phyloP scores from a whole-genome alignment of 2,888 invertebrate species.

The Tinea semifulvella region DNA sequence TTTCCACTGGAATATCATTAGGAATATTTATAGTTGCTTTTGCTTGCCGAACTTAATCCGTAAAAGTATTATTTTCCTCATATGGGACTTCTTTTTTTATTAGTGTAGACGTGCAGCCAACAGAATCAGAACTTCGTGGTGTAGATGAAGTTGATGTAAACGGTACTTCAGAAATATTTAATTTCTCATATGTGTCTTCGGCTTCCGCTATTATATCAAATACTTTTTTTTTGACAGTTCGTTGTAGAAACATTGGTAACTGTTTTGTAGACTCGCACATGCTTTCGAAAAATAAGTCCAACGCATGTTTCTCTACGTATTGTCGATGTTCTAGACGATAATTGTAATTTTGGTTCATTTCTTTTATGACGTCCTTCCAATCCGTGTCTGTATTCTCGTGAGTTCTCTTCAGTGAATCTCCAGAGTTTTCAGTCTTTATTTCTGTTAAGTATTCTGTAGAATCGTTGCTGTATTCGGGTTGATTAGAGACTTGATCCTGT shows the following conservation, averaged over 20 bases:
- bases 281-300: conserved; percentile 25
- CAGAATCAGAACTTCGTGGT: not conserved
- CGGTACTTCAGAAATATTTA: conserved; percentile 16
- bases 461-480: conserved; percentile 20
- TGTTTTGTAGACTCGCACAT: conserved; percentile 26
- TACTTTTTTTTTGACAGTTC: conserved; percentile 26
- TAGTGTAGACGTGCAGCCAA: not conserved
- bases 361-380: conserved; percentile 26
- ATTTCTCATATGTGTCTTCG: conserved; percentile 25
- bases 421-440: too few relatives aligned
- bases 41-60: too few relatives aligned
- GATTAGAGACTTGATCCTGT: not conserved
- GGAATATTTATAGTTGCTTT: too few relatives aligned
- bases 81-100: not conserved
- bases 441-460: conserved; percentile 18
- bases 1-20: too few relatives aligned
- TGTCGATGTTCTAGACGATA: conserved; percentile 13
- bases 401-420: conserved; percentile 19
- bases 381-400: conserved; percentile 23
- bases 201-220: conserved; percentile 25
- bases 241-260: conserved; percentile 24
- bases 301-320: conserved; percentile 21
- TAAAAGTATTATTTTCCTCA: too few relatives aligned
- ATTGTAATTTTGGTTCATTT: conserved; percentile 22
- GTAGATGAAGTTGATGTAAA: not conserved